Base-by-base conservation (phyloP, 2,113 vertebrate species). In the Glaucidium brasilianum region DNA sequence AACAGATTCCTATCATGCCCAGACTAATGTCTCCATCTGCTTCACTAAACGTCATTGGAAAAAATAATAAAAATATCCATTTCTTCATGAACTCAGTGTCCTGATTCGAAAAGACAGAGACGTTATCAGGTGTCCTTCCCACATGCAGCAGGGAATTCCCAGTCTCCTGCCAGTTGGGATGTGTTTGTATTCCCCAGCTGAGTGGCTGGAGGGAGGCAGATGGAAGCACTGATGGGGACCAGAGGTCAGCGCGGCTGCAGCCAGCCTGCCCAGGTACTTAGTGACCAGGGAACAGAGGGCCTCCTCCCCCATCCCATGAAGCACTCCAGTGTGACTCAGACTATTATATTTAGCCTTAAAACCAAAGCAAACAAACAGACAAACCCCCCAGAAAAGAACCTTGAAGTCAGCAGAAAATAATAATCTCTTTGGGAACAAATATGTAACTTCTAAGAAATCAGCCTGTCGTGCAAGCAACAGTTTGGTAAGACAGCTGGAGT, bases 401-500 rank as follows among this genome's bases (percentile, higher is more conserved):
- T 43, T 16, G 47, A 30, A 60, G 37, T 43, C 35, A 15, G 59
- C 26, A 12, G 25, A 6, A 9, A 6, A 17, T 41, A 6, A 17
- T 41, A 20, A 35, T 17, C 19, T 69, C 55, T 34, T n/a, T 1
- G 6, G 30, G n/a, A 79, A 10, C 29, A 39, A 34, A 34, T 12
- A 3, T 7, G 41, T 32, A 12, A 32, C 17, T 66, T 43, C 43
- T 20, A 29, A 52, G 37, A 37, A 47, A 53, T 20, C 16, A 10
- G 60, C 9, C 6, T 3, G 3, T 5, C 1, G 6, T 1, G 32
- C 60, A 7, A 19, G 4, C n/a, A 12, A 12, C 19, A 2, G 3
- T 22, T 30, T 3, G 69, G 37, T 10, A 2, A 39, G 53, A 11
- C 35, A 41, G 77, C 68, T 15, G 60, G 60, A 45, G 34, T 1